phyloP scores from a whole-genome alignment of 2,113 vertebrate species.

The Enhydra lutris region DNA sequence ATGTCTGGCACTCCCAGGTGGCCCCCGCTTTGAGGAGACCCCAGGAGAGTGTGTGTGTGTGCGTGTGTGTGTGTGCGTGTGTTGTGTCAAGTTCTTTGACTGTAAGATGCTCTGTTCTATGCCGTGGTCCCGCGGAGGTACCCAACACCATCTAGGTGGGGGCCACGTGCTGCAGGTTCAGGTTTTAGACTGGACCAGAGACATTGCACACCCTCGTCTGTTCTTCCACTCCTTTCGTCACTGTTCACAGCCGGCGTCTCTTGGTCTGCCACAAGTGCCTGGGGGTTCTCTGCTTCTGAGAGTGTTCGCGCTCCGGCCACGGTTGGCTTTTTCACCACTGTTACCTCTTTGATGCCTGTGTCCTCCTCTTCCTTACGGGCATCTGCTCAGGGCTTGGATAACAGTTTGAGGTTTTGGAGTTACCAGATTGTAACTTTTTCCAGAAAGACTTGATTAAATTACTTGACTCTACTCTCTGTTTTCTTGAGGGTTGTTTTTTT shows the following conservation, averaged over 20 bases:
- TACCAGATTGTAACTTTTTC: not conserved
- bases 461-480: not conserved
- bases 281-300: accelerated
- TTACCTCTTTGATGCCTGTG: not conserved
- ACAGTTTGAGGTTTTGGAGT: not conserved
- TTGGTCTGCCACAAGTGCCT: too few relatives aligned
- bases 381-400: not conserved
- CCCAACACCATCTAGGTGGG: accelerated
- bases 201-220: accelerated
- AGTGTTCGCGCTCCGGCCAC: not conserved
- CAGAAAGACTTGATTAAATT: not conserved
- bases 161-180: not conserved
- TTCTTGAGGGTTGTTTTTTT: not conserved
- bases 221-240: accelerated
- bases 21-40: not conserved
- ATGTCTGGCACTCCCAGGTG: not conserved
- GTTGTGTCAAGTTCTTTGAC: not conserved
- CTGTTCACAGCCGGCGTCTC: accelerated
- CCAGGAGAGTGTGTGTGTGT: accelerated
- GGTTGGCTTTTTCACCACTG: not conserved
- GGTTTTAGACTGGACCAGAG: not conserved
- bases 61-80: accelerated
- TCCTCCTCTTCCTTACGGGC: not conserved
- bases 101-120: accelerated
- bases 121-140: accelerated